Evolutionary conservation across 2,888 invertebrate genomes (phyloP), one percentile per base, ranked within the genome.

Genomic region (Gnatocerus cornutus): DNA sequence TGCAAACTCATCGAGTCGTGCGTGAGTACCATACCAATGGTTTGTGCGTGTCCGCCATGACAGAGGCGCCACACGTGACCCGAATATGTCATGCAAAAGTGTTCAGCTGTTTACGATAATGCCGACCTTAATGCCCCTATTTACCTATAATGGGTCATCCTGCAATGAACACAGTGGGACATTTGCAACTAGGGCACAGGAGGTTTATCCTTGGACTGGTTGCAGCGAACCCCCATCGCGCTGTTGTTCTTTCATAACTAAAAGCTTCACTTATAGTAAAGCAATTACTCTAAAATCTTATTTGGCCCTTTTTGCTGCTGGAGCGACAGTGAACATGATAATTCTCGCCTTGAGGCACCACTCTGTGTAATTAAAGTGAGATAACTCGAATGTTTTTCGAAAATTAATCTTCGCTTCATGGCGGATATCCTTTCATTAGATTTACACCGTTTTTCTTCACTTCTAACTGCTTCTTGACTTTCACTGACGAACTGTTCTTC

Each of bases 21-120:
- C 78, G 77, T 79, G 78, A 76, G 75, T 74, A 67, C 71, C 75
- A 72, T 77, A 72, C 72, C 41, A 64, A 59, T 71, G 73, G 72
- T 73, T 74, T 73, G 72, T 74, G 76, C 75, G 78, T 73, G 73
- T 73, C 73, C 71, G 70, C 72, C 69, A 72, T 74, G 76, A 73
- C 77, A 75, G 74, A 69, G 78, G 77, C 78, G 76, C 75, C 76
- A 76, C 74, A 78, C 79, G 79, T 79, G 79, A 77, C 71, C 58
- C 53, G 77, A 76, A 78, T 77, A 73, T 71, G 65, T 68, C 73
- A 56, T 68, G 43, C 58, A 39, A 48, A 69, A 55, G 53, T 21
- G 59, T 70, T 69, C 67, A 69, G 72, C 71, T 69, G 67, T 68
- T 67, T 46, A 65, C 14, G 52, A 52, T 41, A 46, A 37, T 48